Evolutionary conservation across 2,888 invertebrate species (phyloP).

Genomic region (Sinodicranocentrus sp.): DNA sequence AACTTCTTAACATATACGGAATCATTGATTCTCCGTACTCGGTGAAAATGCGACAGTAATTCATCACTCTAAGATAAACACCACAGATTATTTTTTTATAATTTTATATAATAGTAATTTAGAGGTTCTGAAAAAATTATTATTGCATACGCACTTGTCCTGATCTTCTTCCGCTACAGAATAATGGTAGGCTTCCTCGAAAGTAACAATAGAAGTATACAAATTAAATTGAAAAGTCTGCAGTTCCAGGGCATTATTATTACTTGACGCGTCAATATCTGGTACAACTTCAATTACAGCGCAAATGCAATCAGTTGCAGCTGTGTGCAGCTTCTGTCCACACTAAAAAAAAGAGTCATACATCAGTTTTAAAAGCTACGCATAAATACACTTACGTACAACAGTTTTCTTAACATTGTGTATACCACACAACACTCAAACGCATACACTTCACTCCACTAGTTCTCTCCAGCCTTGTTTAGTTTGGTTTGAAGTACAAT

Average conservation of each 20-base stretch:
- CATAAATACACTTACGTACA: too few relatives aligned
- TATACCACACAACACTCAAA: too few relatives aligned
- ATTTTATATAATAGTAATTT: too few relatives aligned
- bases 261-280: constrained; percentile 79
- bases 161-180: constrained; percentile 96
- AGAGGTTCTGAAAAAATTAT: neutral
- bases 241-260: constrained; percentile 81
- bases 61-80: constrained; percentile 83
- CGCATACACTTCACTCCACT: too few relatives aligned
- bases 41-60: constrained; percentile 96
- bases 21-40: constrained; percentile 95
- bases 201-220: constrained; percentile 88
- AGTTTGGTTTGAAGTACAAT: too few relatives aligned
- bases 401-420: too few relatives aligned
- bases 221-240: constrained; percentile 88
- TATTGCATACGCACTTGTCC: constrained; percentile 84
- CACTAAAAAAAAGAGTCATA: constrained; percentile 77
- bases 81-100: neutral
- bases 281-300: constrained; percentile 90
- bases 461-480: too few relatives aligned
- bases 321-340: constrained; percentile 85
- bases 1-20: constrained; percentile 86
- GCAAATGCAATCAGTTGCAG: constrained; percentile 94
- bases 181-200: constrained; percentile 92
- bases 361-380: too few relatives aligned